A percentile compares a stretch with the other conserved stretches of the same genome.
These are phyloP conservation scores for Beaufortia kweichowensis DNA, from an alignment of 2,113 vertebrate species.

Conservation along the genomic window DNA sequence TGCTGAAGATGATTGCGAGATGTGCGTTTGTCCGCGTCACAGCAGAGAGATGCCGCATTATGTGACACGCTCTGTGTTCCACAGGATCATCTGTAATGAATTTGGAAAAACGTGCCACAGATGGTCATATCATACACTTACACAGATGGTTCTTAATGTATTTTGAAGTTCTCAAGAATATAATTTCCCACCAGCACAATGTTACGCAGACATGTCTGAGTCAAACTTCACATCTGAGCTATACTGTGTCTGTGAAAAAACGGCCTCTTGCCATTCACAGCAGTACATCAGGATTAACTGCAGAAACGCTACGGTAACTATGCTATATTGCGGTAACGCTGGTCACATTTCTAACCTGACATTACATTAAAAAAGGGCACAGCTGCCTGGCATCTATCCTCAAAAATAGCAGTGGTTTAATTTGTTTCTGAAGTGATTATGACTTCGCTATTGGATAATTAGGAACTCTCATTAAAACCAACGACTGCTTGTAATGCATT, in stretches of 20 bases:
- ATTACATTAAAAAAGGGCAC: constrained; percentile 34
- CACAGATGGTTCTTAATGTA: neutral
- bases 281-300: too few species aligned
- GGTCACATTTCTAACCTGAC: constrained; percentile 57
- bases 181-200: neutral
- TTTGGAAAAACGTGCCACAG: neutral
- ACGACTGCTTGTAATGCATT: constrained; percentile 77
- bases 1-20: constrained; percentile 35
- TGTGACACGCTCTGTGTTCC: neutral
- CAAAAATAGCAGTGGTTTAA: constrained; percentile 71
- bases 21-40: neutral
- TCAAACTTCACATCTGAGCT: too few species aligned
- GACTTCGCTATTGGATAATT: constrained; percentile 77
- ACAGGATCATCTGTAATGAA: neutral
- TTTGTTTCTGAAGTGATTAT: constrained; percentile 78
- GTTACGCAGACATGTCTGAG: too few species aligned
- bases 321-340: constrained; percentile 11
- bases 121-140: neutral
- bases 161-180: neutral
- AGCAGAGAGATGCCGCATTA: constrained; percentile 32
- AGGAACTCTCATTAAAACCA: constrained; percentile 72
- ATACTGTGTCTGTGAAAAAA: too few species aligned
- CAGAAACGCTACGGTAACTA: too few species aligned
- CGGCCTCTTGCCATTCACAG: too few species aligned
- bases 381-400: constrained; percentile 62